Conservation (phyloP, 2,888 invertebrate species). For the Drosophila rellima region DNA sequence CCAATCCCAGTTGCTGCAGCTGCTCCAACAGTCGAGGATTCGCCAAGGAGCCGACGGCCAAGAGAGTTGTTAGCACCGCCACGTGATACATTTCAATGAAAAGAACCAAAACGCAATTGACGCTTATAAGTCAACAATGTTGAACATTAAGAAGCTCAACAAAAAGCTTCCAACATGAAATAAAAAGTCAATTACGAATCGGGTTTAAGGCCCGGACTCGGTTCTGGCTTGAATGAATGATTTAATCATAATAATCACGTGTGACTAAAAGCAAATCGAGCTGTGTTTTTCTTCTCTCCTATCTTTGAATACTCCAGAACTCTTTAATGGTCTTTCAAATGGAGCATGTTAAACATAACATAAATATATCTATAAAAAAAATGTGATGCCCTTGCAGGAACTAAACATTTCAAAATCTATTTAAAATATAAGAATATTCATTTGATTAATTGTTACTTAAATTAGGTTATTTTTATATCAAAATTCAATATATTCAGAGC, state of each 20-base stretch:
- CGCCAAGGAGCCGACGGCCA: slow-evolving; percentile 6
- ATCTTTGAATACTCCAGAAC: background rate
- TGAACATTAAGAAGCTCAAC: background rate
- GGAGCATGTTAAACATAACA: background rate
- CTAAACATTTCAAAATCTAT: no score
- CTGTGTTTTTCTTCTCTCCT: background rate
- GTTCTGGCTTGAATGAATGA: background rate
- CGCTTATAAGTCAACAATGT: slow-evolving; percentile 31
- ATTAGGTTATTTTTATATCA: no score
- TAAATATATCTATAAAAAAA: background rate
- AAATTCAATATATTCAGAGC: no score
- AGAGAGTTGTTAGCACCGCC: slow-evolving; percentile 35
- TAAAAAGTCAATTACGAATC: slow-evolving; percentile 16
- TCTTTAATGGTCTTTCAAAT: background rate
- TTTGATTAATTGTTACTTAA: no score
- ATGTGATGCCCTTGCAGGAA: background rate
- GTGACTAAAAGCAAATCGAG: slow-evolving; percentile 5
- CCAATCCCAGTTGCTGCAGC: slow-evolving; percentile 56
- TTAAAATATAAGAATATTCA: no score
- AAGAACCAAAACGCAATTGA: background rate
- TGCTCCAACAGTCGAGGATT: slow-evolving; percentile 46
- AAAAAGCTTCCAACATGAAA: background rate
- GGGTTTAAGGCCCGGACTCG: background rate
- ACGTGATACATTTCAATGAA: slow-evolving; percentile 46
- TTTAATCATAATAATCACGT: slow-evolving; percentile 4